phyloP scores from a whole-genome alignment of 1,140 invertebrate genomes.

The Drosophila azteca region DNA sequence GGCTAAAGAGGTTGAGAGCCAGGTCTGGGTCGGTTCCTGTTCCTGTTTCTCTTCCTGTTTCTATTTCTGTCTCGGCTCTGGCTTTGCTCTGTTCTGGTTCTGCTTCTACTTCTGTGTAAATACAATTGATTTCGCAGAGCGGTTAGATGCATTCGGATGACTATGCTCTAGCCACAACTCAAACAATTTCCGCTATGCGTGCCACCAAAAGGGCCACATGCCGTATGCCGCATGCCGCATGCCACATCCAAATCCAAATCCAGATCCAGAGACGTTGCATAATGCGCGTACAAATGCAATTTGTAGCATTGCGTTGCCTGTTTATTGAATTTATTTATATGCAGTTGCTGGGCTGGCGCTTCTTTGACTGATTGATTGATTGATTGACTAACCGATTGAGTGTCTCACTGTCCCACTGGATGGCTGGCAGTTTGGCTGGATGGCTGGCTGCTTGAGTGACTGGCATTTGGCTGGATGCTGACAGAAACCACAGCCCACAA shows the following conservation, averaged over 20 bases:
- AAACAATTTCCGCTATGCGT: slow-evolving; percentile 63
- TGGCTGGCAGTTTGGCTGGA: slow-evolving; percentile 28
- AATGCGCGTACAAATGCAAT: slow-evolving; percentile 55
- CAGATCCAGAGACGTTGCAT: background rate
- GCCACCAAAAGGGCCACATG: slow-evolving; percentile 8
- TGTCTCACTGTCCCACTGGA: slow-evolving; percentile 23
- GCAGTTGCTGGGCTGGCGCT: slow-evolving; percentile 14
- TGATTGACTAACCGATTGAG: slow-evolving; percentile 49
- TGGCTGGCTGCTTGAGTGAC: slow-evolving; percentile 20
- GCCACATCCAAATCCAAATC: slow-evolving; percentile 7
- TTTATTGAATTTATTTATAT: slow-evolving; percentile 80
- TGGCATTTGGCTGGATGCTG: slow-evolving; percentile 29
- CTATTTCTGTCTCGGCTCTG: background rate
- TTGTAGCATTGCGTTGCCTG: slow-evolving; percentile 62
- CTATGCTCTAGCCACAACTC: slow-evolving; percentile 57
- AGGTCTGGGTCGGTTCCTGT: slow-evolving; percentile 1
- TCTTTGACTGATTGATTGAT: slow-evolving; percentile 63
- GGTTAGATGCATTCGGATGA: slow-evolving; percentile 10
- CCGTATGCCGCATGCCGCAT: background rate
- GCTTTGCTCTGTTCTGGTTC: background rate
- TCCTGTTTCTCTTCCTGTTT: background rate
- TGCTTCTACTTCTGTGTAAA: slow-evolving; percentile 12
- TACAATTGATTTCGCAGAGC: slow-evolving; percentile 41
- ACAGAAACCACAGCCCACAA: slow-evolving; percentile 12
- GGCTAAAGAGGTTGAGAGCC: background rate